A percentile compares a stretch with the other conserved stretches of the same genome.
These are phyloP conservation scores for Heliconius erato DNA, from an alignment of 2,888 invertebrate genomes.

Conservation along the genomic window DNA sequence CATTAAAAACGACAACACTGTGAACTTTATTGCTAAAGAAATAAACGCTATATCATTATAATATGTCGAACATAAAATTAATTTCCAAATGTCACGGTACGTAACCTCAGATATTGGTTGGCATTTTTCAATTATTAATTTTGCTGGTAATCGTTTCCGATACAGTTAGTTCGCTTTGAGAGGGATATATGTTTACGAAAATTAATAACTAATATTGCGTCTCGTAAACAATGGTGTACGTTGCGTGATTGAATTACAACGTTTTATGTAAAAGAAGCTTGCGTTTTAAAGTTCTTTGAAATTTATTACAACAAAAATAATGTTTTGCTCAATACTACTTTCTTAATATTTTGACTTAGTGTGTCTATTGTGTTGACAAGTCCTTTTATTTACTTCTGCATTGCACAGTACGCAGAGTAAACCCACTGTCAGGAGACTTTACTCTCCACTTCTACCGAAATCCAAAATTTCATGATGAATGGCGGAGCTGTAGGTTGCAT, in stretches of 20 bases:
- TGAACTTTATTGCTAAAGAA: neutral
- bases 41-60: slow-evolving; percentile 21
- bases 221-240: slow-evolving; percentile 29
- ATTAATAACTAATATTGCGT: slow-evolving; percentile 53
- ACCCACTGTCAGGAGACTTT: no score
- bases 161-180: slow-evolving; percentile 51
- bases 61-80: neutral
- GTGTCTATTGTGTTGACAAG: no score
- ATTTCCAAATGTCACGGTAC: slow-evolving; percentile 62
- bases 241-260: slow-evolving; percentile 32
- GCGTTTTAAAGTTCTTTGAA: neutral
- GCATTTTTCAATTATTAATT: slow-evolving; percentile 67
- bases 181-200: slow-evolving; percentile 47
- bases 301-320: neutral
- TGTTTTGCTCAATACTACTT: no score
- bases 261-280: neutral
- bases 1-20: neutral
- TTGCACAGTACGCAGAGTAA: no score
- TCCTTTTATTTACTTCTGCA: no score
- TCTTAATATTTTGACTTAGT: no score
- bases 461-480: no score
- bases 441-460: no score
- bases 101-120: slow-evolving; percentile 56
- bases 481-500: no score
- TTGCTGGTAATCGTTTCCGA: slow-evolving; percentile 65